Base-by-base conservation (phyloP, 2,888 invertebrate genomes). In the Oscheius sp. region DNA sequence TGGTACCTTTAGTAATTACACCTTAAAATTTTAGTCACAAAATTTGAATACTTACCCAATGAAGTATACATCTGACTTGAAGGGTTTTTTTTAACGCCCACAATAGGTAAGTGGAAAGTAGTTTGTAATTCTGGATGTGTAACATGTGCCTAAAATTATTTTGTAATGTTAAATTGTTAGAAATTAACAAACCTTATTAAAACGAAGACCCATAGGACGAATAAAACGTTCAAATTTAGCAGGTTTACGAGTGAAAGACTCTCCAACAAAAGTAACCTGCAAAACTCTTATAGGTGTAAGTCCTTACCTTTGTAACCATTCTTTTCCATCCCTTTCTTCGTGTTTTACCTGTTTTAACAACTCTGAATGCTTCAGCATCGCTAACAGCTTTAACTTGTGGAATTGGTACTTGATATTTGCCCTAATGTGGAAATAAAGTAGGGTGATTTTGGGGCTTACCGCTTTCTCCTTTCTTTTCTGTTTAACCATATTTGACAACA, bases 381-480 rank as follows among this genome's bases (percentile, higher is more conserved):
- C 95, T 93, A 82, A 97, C 94, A 0, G 95, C 95, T 83, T 92
- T 90, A 0, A 99, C 97, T 90, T 97, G 97, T 0, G 98, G 98
- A 85, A 98, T 92, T 0, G 98, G 98, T 0, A 98, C 98, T 84
- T 97, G 95, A 96, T 97, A 98, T 90, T 98, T 99, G 0, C 97
- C 97, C 88, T 89, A 75, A 38, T 20, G 3, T 22, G n/a, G 1
- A 51, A 45, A 44, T 4, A 8, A 24, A 17, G 9, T 12, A 6
- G 6, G 17, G 47, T n/a, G 47, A 47, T 47, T 17, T 32, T 54
- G n/a, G 14, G 24, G 82, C 87, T 81, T 82, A 88, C 89, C 65
- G 95, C 96, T 86, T 99, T 98, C 87, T 99, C 98, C 88, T 98
- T 98, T 0, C 98, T 90, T 88, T 99, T 98, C 88, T 99, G 97